Evolutionary conservation across 2,888 invertebrate species (phyloP), one percentile per base, ranked within the genome.

Genomic region (Drosophila phalerata): DNA sequence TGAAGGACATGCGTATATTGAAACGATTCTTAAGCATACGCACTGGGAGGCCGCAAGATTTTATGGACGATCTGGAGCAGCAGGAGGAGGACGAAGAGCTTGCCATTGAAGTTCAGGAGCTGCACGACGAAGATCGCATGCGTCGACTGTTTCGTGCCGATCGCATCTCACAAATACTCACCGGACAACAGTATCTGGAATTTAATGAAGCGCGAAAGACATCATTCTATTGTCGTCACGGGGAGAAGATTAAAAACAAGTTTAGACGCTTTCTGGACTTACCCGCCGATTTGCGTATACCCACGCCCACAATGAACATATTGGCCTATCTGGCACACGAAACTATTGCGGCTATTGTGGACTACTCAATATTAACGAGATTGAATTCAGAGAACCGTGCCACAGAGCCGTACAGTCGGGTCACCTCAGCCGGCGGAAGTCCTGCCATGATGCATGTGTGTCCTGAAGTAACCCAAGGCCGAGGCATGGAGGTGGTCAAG

Each of bases 251-350:
- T 10, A 94, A 93, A 73, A 92, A 92, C 55, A 95, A 95, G 87
- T 92, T 96, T n/a, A 93, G 94, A 56, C 91, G 93, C 34, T 96
- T 96, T 94, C 90, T 96, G 0, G 95, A 95, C 73, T 94, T 95
- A 0, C 94, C 93, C 5, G 93, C 94, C 38, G 95, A 96, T 73
- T 90, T 95, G 19, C 94, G 93, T 45, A 93, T 96, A 52, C 93
- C 94, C 0, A 92, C 93, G 17, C 93, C 94, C 52, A 96, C 96
- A 0, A 93, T 96, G 82, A 96, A 96, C 89, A 95, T 98, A 3
- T 92, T 98, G 71, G 95, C 96, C 49, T 98, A 97, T 90, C 93
- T 98, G 77, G 97, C 97, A 0, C 97, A 97, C 91, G 98, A 98
- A 93, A 97, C 97, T 0, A 96, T 98, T 8, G 98, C 98, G 0